These are phyloP conservation scores for Falco columbarius DNA, from an alignment of 2,797 vertebrate genomes.

Conservation along the genomic window DNA sequence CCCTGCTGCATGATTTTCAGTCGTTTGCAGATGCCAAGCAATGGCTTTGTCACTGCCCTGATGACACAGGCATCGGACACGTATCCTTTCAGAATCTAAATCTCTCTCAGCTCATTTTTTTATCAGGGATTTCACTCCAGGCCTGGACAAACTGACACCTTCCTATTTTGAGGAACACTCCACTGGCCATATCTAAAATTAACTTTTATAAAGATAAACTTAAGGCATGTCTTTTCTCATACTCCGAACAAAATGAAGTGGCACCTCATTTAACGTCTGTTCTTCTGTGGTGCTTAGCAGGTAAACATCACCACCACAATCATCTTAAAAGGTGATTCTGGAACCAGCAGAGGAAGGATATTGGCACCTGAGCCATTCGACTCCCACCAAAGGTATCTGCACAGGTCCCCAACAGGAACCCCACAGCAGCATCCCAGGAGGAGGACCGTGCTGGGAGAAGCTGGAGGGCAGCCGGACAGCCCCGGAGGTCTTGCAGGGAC, in stretches of 20 bases:
- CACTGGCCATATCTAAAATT: background rate
- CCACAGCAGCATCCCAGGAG: background rate
- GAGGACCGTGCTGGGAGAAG: background rate
- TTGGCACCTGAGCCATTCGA: background rate
- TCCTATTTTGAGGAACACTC: background rate
- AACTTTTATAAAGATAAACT: slow-evolving; percentile 22
- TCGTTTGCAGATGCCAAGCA: background rate
- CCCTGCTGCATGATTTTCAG: background rate
- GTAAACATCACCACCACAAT: background rate
- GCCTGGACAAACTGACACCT: background rate
- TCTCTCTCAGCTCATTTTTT: background rate
- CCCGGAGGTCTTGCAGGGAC: background rate
- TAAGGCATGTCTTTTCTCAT: background rate
- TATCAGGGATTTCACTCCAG: background rate
- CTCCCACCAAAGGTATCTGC: background rate
- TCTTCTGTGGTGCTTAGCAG: background rate
- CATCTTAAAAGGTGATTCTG: background rate
- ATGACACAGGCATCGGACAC: background rate
- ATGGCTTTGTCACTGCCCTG: background rate
- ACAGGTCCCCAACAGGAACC: background rate
- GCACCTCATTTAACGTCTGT: background rate
- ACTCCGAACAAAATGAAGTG: background rate
- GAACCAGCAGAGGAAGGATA: background rate
- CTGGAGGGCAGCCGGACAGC: fast-evolving
- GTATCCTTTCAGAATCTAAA: background rate